A percentile compares a stretch with the other conserved stretches of the same genome.
Evolutionary conservation across 2,797 vertebrate species (phyloP).

Genomic region (Heteromormyrus szaboi): DNA sequence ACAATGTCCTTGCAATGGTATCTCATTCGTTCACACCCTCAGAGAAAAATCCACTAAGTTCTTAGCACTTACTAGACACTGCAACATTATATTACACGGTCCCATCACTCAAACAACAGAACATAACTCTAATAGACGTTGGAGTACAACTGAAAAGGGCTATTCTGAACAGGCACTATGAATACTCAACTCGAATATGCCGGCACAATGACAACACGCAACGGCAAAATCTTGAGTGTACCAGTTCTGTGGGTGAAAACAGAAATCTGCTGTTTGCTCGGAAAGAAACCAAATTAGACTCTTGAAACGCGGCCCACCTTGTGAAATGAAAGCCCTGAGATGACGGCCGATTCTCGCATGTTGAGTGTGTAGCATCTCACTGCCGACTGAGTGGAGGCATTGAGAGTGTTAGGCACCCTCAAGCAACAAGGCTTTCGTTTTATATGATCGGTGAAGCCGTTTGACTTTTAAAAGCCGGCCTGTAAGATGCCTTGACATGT

Average conservation of each 20-base stretch:
- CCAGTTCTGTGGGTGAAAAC: not conserved
- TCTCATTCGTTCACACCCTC: not conserved
- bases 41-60: not conserved
- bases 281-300: not conserved
- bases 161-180: not conserved
- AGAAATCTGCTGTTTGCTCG: not conserved
- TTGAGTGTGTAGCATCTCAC: not conserved
- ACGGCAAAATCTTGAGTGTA: not conserved
- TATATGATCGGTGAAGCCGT: not conserved
- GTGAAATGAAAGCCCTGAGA: not conserved
- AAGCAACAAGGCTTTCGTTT: not conserved
- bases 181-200: not conserved
- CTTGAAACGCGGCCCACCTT: not conserved
- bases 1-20: not conserved
- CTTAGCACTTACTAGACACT: not conserved
- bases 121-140: not conserved
- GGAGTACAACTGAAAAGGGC: not conserved
- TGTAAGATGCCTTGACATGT: not conserved
- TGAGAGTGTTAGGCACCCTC: not conserved
- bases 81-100: too few species aligned
- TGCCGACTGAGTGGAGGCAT: not conserved
- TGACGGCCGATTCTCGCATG: not conserved
- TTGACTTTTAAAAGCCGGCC: not conserved
- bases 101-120: too few species aligned
- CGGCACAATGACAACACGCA: not conserved